Percentiles rank a stretch among this genome's conserved stretches.
Evolutionary conservation across 2,888 invertebrate genomes (phyloP).

Genomic region (Neria commutata): DNA sequence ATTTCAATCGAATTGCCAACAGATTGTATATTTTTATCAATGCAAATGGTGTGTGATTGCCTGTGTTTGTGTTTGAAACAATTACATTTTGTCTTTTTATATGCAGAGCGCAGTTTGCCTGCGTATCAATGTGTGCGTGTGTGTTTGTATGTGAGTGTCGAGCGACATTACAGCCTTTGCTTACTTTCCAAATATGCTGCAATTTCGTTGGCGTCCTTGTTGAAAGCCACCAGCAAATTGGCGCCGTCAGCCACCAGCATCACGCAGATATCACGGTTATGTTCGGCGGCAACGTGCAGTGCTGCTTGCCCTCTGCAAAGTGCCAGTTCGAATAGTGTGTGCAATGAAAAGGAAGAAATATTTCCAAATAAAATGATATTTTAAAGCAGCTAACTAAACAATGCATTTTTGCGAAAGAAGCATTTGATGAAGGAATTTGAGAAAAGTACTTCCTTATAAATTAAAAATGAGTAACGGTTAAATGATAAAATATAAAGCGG

Average conservation of each 20-base stretch:
- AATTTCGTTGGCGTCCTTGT: conserved; percentile 85
- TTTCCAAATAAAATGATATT: not conserved
- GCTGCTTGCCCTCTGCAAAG: conserved; percentile 84
- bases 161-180: conserved; percentile 43
- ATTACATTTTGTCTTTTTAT: conserved; percentile 11
- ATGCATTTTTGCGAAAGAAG: too few relatives aligned
- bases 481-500: too few relatives aligned
- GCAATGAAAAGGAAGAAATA: not conserved
- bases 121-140: not conserved
- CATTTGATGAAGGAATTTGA: too few relatives aligned
- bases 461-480: too few relatives aligned
- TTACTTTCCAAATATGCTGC: conserved; percentile 90
- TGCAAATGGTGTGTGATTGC: too few relatives aligned
- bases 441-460: too few relatives aligned
- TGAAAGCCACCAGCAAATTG: conserved; percentile 79
- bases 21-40: too few relatives aligned
- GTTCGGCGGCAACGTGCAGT: conserved; percentile 88
- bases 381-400: too few relatives aligned
- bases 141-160: not conserved
- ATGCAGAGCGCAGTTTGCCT: conserved; percentile 23
- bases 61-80: conserved; percentile 8
- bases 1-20: too few relatives aligned
- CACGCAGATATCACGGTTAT: conserved; percentile 85
- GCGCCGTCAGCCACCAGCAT: conserved; percentile 93
- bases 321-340: not conserved